Percentiles rank a stretch among this genome's conserved stretches.
These are phyloP conservation scores for Pomacea maculata DNA, from an alignment of 1,140 invertebrate species.

Conservation along the genomic window DNA sequence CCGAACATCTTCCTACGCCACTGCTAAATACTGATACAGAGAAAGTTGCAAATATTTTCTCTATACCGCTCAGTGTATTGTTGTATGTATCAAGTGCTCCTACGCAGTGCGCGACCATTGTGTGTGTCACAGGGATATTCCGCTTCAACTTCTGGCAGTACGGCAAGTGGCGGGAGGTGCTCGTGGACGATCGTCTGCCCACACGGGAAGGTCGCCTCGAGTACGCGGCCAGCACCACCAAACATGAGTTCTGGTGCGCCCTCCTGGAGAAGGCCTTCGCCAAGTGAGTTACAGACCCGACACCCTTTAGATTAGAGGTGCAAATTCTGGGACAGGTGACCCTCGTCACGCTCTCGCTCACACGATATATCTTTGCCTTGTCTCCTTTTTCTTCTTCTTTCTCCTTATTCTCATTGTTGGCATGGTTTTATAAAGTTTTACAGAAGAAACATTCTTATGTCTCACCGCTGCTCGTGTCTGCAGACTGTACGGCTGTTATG, in stretches of 20 bases:
- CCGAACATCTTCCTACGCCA: no score
- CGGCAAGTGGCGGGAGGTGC: constrained; percentile 78
- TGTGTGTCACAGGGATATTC: constrained; percentile 54
- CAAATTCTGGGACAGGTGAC: background rate
- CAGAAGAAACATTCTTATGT: no score
- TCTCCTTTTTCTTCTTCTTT: background rate
- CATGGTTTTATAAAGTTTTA: background rate
- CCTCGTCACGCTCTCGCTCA: background rate
- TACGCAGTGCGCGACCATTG: no score
- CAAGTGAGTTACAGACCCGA: constrained; percentile 69
- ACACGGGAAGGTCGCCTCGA: constrained; percentile 72
- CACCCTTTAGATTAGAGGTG: background rate
- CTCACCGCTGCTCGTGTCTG: background rate
- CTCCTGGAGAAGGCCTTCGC: constrained; percentile 84
- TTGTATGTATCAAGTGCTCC: no score
- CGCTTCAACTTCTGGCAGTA: constrained; percentile 81
- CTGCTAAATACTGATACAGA: no score
- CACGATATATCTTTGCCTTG: background rate
- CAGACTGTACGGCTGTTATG: constrained; percentile 33
- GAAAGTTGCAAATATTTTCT: no score
- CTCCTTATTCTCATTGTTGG: background rate
- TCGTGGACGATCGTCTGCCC: constrained; percentile 79
- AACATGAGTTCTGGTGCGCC: constrained; percentile 80
- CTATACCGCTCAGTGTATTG: no score
- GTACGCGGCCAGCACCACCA: constrained; percentile 71